Evolutionary conservation across 1,140 invertebrate genomes (phyloP), one percentile per base, ranked within the genome.

Genomic region (Cherax quadricarinatus): DNA sequence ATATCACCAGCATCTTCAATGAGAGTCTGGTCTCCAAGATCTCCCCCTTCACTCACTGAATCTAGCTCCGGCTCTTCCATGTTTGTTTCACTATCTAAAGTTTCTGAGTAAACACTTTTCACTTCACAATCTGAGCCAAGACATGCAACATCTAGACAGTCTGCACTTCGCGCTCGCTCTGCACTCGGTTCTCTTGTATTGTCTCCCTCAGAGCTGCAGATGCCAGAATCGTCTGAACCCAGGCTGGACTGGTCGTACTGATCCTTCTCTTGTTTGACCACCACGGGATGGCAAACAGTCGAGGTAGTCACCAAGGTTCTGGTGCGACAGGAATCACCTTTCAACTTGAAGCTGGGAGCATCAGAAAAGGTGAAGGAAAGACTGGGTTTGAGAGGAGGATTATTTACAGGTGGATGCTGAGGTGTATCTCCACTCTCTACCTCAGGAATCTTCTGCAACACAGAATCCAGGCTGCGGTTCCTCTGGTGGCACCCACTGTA

Each of bases 381-480:
- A 79, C 89, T 87, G 30, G 89, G 92, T 78, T 89, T 92, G 30
- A 90, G 92, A 49, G 87, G 60, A 51, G 88, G 86, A 66, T 78
- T 91, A 24, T 66, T 81, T 82, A 88, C 80, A n/a, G 84, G 85
- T 62, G 94, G 92, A 18, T 83, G 86, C 70, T 81, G 85, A n/a
- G 93, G 75, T 21, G 89, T 80, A 48, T 88, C 88, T 53, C 84
- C 95, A 94, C 96, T 96, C 95, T 97, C 97, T 41, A 98, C 97
- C 95, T 98, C 97, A 41, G 97, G 97, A 93, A 98, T 98, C 94
- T 97, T 96, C 94, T 98, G 97, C 78, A 98, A 95, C 41, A 97
- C 98, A 83, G 97, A 98, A 95, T 98, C 98, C 94, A 98, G 95
- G 94, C 97, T 98, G 86, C 98, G 96, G 95, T 98, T 98, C 93